Conservation (phyloP, 2,797 vertebrate species). For the Phataginus tricuspis region DNA sequence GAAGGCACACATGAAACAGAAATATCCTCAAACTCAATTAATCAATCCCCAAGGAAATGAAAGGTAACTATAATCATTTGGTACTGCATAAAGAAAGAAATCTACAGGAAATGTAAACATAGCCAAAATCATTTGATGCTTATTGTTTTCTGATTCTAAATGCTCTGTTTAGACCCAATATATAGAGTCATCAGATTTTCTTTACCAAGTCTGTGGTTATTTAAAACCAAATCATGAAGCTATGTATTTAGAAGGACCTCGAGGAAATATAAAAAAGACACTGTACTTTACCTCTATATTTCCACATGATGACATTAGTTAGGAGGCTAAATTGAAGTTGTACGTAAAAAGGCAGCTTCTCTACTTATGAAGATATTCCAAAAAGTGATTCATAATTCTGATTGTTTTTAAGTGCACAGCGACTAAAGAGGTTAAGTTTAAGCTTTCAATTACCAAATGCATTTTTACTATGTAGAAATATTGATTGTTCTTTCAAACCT, state of each 20-base stretch:
- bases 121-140: conserved; percentile 45
- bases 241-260: background rate
- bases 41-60: conserved; percentile 59
- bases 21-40: conserved; percentile 16
- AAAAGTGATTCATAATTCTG: conserved; percentile 34
- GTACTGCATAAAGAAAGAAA: conserved; percentile 8
- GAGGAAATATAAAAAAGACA: conserved; percentile 35
- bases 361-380: background rate
- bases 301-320: conserved; percentile 17
- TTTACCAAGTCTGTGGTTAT: conserved; percentile 41
- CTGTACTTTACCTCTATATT: background rate
- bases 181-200: conserved; percentile 1
- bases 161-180: conserved; percentile 34
- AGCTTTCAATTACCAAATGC: background rate
- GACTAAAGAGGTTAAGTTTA: background rate
- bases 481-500: conserved; percentile 17
- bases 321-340: conserved; percentile 21
- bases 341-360: background rate
- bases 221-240: conserved; percentile 52
- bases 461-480: conserved; percentile 32
- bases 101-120: conserved; percentile 62
- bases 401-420: conserved; percentile 32
- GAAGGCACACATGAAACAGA: background rate
- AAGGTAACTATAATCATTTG: conserved; percentile 57
- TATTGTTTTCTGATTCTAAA: conserved; percentile 62